Evolutionary conservation across 2,888 invertebrate species (phyloP), one percentile per base, ranked within the genome.

Genomic region (Leptopilina drosophilae): DNA sequence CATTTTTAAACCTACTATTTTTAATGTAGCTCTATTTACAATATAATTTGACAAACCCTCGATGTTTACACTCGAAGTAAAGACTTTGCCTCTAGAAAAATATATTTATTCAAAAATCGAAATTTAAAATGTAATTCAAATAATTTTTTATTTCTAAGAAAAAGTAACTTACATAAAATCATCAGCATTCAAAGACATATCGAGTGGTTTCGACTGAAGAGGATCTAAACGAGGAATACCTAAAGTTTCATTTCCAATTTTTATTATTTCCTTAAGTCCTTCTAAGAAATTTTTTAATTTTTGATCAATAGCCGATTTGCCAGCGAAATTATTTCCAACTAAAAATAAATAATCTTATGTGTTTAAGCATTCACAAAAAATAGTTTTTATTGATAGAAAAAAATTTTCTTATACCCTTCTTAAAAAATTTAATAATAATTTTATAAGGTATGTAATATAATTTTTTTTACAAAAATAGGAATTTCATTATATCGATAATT

Each of bases 161-260:
- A 81, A 79, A 46, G 78, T n/a, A 15, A 66, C 11, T 66, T 46
- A 66, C 66, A 2, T 1, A 15, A 66, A 14, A 12, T 66, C 66
- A 5, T 40, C 66, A 11, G 7, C 20, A 15, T 66, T 15, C 82
- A 11, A 0, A 15, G 40, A 0, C 49, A 49, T 11, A 11, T 49
- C 12, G 4, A 49, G 9, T 49, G 49, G 12, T 11, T 49, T 11
- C 3, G 15, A 66, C 4, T 6, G 53, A 20, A 65, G 53, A 20
- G 81, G 79, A 69, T 81, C 79, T 1, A 79, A 49, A 20, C n/a
- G 11, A 56, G 67, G 79, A 12, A 81, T 65, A 12, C 76, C 76
- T 33, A 66, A 67, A 15, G 64, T 76, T n/a, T 67, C 12, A 40
- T 81, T 49, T 69, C 79, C 81, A 1, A 15, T 73, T 77, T 59